Percentiles rank a stretch among this genome's conserved stretches.
Conservation (phyloP, 2,113 vertebrate species). For the Pollimyrus isidori region DNA sequence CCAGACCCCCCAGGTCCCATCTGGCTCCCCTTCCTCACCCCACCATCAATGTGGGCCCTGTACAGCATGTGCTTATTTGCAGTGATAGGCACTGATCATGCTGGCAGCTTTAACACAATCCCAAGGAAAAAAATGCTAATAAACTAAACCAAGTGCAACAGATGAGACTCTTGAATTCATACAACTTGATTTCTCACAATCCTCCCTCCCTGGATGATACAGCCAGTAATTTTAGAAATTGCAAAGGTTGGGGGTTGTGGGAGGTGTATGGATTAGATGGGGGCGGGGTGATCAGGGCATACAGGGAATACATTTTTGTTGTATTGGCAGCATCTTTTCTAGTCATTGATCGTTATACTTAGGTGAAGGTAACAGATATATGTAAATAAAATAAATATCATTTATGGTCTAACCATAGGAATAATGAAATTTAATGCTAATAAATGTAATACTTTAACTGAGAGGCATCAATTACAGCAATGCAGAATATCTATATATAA, state of each 20-base stretch:
- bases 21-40: neutral
- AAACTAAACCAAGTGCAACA: neutral
- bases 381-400: neutral
- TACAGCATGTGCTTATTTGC: neutral
- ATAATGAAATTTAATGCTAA: neutral
- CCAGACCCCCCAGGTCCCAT: neutral
- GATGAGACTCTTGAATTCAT: neutral
- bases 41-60: neutral
- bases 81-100: neutral
- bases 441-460: neutral
- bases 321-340: neutral
- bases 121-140: neutral
- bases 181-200: neutral
- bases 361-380: neutral
- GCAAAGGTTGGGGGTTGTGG: neutral
- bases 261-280: neutral
- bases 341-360: neutral
- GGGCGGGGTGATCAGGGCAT: neutral
- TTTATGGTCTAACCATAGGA: neutral
- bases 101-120: neutral
- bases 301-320: neutral
- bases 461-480: neutral
- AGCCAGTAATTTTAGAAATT: neutral
- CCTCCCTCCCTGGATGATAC: neutral
- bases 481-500: neutral